Base-by-base conservation (phyloP, 2,113 vertebrate genomes). In the Ia io region DNA sequence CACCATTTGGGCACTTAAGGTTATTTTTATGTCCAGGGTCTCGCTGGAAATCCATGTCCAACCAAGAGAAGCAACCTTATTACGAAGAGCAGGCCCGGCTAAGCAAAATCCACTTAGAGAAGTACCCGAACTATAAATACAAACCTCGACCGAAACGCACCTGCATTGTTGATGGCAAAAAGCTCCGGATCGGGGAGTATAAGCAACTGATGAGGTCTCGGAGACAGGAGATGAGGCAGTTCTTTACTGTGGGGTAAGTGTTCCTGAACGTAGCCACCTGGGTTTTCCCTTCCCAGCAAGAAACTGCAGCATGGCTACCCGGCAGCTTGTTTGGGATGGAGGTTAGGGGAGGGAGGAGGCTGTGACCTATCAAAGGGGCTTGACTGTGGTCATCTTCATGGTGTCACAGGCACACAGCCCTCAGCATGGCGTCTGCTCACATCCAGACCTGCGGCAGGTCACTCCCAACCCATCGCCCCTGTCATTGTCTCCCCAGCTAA, bases 111-210 rank as follows among this genome's bases (percentile, higher is more conserved):
- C 99, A 99, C 98, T 98, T 99, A 98, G 99, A 99, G 98, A 99
- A 99, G 98, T 99, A 99, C 95, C 99, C 99, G 37, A 99, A 99
- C 98, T 99, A 99, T 98, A 99, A 99, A 98, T 99, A 99, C 98
- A 99, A 99, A 98, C 99, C 99, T 17, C 99, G 99, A 97, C 99
- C 99, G 91, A 99, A 99, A 97, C 99, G 99, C 96, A 99, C 99
- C 98, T 99, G 99, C 98, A 99, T 99, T 74, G 99, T 99, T 63
- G 99, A 99, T 42, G 99, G 99, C n/a, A 99, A 99, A 98, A 99
- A 99, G 92, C 98, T 99, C 84, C 99, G 99, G 83, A 99, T 99
- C 53, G 99, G 99, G 73, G 99, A 99, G 97, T 99, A 99, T 98
- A 99, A 99, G 97, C 99, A 99, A 96, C 98, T 99, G 98, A 99